Evolutionary conservation across 2,888 invertebrate genomes (phyloP).

Genomic region (Tyria jacobaeae): DNA sequence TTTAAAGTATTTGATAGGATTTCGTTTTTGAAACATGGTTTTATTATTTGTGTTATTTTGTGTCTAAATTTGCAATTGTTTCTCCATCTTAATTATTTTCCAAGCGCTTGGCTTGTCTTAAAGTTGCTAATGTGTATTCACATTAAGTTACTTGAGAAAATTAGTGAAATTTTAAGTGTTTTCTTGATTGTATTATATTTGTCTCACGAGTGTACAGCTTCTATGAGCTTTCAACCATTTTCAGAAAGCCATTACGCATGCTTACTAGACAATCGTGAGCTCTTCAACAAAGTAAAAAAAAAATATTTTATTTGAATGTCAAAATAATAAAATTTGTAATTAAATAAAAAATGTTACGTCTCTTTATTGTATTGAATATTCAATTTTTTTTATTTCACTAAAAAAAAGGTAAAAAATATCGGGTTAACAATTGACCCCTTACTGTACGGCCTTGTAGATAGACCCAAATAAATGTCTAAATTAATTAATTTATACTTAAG

Average conservation of each 20-base stretch:
- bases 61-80: background rate
- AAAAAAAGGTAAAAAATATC: constrained; percentile 23
- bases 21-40: background rate
- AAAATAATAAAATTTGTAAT: background rate
- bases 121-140: background rate
- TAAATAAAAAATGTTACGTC: background rate
- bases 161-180: too few species aligned
- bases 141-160: background rate
- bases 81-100: background rate
- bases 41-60: constrained; percentile 8
- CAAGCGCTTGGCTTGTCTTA: background rate
- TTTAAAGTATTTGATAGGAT: background rate
- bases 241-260: constrained; percentile 71
- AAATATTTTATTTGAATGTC: background rate
- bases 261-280: constrained; percentile 58
- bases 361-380: background rate
- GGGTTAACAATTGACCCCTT: constrained; percentile 51
- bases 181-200: background rate
- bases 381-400: background rate
- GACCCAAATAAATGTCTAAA: constrained; percentile 43
- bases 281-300: background rate
- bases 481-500: constrained; percentile 7
- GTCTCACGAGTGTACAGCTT: constrained; percentile 68
- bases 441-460: constrained; percentile 70
- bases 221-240: constrained; percentile 67